Percentiles rank a stretch among this genome's conserved stretches.
These are phyloP conservation scores for Hozukius guyotensis DNA, from an alignment of 2,797 vertebrate species.

Conservation along the genomic window DNA sequence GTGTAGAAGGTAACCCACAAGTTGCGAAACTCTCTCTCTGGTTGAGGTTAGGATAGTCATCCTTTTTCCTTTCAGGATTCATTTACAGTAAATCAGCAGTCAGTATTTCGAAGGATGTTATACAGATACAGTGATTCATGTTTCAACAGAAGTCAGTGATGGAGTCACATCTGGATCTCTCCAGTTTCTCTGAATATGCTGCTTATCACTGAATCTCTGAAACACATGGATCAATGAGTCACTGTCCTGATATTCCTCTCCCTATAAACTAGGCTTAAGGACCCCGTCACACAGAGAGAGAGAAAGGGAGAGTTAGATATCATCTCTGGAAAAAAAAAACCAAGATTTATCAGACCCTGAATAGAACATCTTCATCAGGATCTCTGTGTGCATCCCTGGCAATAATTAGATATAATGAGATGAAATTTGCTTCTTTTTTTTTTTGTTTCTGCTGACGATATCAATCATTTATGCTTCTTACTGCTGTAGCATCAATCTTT, in stretches of 20 bases:
- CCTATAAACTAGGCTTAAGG: slow-evolving; percentile 2
- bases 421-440: background rate
- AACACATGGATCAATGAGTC: slow-evolving; percentile 39
- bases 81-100: background rate
- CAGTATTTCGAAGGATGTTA: background rate
- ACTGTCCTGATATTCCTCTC: slow-evolving; percentile 24
- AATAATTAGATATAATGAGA: background rate
- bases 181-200: slow-evolving; percentile 13
- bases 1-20: no score
- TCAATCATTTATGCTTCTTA: background rate
- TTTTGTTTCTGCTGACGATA: background rate
- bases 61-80: background rate
- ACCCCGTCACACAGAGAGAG: background rate
- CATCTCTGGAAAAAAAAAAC: background rate
- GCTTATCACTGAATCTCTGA: slow-evolving; percentile 41
- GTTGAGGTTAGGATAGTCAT: background rate
- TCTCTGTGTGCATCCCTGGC: background rate
- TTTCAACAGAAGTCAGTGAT: background rate
- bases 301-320: background rate
- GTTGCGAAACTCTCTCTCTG: no score
- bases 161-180: slow-evolving; percentile 49
- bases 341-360: slow-evolving; percentile 8
- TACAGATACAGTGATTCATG: slow-evolving; percentile 1
- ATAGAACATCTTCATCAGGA: background rate
- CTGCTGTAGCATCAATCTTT: background rate